These are phyloP conservation scores for Saccopteryx leptura DNA, from an alignment of 2,113 vertebrate species.

Conservation along the genomic window DNA sequence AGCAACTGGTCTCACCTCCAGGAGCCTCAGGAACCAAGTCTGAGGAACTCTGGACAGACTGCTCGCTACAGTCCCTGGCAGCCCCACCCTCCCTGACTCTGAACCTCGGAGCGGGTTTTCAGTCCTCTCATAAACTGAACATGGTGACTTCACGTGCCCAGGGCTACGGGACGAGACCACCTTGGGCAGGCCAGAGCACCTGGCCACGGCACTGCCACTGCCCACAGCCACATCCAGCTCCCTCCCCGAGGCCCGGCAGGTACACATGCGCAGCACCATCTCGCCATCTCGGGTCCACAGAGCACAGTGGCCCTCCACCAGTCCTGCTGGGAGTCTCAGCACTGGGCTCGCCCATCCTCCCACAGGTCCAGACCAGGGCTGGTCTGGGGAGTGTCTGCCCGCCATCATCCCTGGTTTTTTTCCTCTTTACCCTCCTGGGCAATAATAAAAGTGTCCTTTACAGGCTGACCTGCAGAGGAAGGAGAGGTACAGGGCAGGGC, in stretches of 20 bases:
- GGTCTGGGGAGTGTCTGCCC: not conserved
- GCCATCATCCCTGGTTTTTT: not conserved
- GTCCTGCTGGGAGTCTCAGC: slow-evolving; percentile 48
- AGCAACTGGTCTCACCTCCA: not conserved
- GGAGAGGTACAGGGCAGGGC: not conserved
- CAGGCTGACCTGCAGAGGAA: not conserved
- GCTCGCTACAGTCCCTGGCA: not conserved
- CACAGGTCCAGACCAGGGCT: slow-evolving; percentile 31
- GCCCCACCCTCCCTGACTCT: not conserved
- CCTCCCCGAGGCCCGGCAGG: not conserved
- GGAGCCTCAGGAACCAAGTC: not conserved
- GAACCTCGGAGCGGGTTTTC: not conserved
- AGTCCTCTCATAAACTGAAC: not conserved
- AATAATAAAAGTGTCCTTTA: not conserved
- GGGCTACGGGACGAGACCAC: not conserved
- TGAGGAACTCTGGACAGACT: not conserved
- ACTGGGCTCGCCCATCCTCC: not conserved
- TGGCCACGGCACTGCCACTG: not conserved
- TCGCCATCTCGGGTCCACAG: slow-evolving; percentile 58
- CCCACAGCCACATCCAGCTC: fast-evolving
- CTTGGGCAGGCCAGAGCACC: not conserved
- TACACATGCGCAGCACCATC: slow-evolving; percentile 47
- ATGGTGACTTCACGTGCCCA: fast-evolving
- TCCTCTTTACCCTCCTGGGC: not conserved
- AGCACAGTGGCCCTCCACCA: not conserved